These are phyloP conservation scores for Bathynomus jamesi DNA, from an alignment of 1,140 invertebrate genomes.

Conservation along the genomic window DNA sequence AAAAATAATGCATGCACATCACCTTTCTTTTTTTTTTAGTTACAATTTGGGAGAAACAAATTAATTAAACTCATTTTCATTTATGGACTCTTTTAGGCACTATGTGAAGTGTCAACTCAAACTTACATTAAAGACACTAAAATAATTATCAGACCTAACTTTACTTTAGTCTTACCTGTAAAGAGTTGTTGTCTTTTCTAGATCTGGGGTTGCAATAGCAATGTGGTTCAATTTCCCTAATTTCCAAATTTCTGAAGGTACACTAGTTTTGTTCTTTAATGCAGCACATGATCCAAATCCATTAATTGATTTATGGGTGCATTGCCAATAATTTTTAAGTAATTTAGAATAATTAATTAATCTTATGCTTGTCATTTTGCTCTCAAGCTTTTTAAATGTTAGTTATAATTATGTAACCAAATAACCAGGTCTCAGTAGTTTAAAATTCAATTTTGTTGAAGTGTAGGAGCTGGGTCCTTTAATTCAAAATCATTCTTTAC, in stretches of 20 bases:
- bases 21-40: too few relatives aligned
- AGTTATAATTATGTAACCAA: too few relatives aligned
- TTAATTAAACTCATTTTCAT: too few relatives aligned
- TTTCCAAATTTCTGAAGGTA: neutral
- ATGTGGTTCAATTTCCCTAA: slow-evolving; percentile 9
- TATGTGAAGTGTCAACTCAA: too few relatives aligned
- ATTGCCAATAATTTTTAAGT: too few relatives aligned
- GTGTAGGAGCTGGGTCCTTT: neutral
- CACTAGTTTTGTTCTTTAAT: neutral
- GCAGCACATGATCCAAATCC: neutral
- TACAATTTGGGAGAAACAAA: too few relatives aligned
- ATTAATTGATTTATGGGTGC: neutral
- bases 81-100: too few relatives aligned
- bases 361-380: neutral
- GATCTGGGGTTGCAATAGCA: slow-evolving; percentile 6
- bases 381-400: neutral
- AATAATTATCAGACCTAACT: too few relatives aligned
- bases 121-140: too few relatives aligned
- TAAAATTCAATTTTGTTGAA: neutral
- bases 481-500: neutral
- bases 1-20: too few relatives aligned
- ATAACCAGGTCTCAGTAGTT: too few relatives aligned
- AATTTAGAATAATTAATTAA: neutral
- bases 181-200: neutral
- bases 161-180: too few relatives aligned